Evolutionary conservation across 2,797 vertebrate genomes (phyloP), one percentile per base, ranked within the genome.

Genomic region (Aeoliscus strigatus): DNA sequence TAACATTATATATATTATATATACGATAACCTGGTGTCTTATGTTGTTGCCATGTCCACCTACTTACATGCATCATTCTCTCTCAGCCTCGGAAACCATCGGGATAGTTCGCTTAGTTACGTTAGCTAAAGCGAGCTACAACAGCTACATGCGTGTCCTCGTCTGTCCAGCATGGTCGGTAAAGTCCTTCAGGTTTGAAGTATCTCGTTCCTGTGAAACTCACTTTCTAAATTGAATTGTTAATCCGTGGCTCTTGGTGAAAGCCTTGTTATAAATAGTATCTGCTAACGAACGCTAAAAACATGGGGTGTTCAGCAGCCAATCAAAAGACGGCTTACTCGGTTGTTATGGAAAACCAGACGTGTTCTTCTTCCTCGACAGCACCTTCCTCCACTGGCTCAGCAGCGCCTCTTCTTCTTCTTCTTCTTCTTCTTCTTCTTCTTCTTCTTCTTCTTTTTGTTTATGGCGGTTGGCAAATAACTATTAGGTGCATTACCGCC

Each of bases 191-290:
- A 36, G 2, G n/a, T n/a, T n/a, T 16, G 18, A 32, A 9, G 15
- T 9, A 8, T 18, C 26, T 14, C n/a, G 10, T 28, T 37, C 21
- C 0, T 21, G 25, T 30, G 8, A 15, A 36, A 35, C 14, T 24
- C 3, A 30, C 40, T 26, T 29, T 34, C 2, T 23, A 14, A 31
- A 6, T 12, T 9, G 16, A 0, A 3, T 0, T n/a, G 41, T 26
- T 72, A 68, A 72, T 72, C 56, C 69, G 15, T 23, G 8, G 27
- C 18, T 33, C 13, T 9, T 9, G 1, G 1, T 12, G 16, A 29
- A 37, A 13, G 37, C 8, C 4, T 3, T 23, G 35, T 63, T 66
- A 54, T 63, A 60, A 66, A 63, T 63, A 70, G 55, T 27, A 9
- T 18, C 18, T 13, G 34, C 14, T 35, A 39, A 38, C 35, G 2